Base-by-base conservation (phyloP, 2,888 invertebrate genomes). In the Diploptera punctata region DNA sequence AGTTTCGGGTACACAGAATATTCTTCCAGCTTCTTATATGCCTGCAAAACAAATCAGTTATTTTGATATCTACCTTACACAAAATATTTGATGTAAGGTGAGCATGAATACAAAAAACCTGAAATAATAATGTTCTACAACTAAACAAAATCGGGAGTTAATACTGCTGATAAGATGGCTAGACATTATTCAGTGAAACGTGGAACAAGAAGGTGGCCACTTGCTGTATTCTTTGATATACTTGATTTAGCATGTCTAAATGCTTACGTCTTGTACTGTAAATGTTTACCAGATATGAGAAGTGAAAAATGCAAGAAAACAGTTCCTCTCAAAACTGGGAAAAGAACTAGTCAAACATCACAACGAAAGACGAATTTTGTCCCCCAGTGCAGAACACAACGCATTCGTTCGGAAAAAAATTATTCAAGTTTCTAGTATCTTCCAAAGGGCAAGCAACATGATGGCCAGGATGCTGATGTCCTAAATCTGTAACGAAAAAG, bases 41-140 rank as follows among this genome's bases (percentile, higher is more conserved):
- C 49, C 13, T 13, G n/a, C 7, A 49, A n/a, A 49, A 13, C 4
- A n/a, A 7, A 7, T 13, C 4, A 13, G 18, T 49, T 13, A 49
- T 49, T 9, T 13, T 49, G 49, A 4, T 49, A n/a, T 49, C 49
- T 18, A 13, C 49, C n/a, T 5, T 49, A 4, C 49, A 18, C n/a
- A n/a, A 49, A n/a, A 49, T 4, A n/a, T 49, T 49, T 49, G 13
- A 49, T 13, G n/a, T 49, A 49, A 49, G 18, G 38, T 38, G 38
- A 5, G 21, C n/a, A 65, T 38, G 43, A 65, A 38, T 26, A 61
- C 38, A 61, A 61, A 61, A 61, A 33, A 29, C 38, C 38, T 26
- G 61, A 61, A 61, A 24, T n/a, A 38, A 13, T 38, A 13, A 5
- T 38, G 13, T 38, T 38, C 13, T 38, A 9, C 38, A 38, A 38